A percentile compares a stretch with the other conserved stretches of the same genome.
Conservation (phyloP, 2,113 vertebrate species). For the Nerophis ophidion region DNA sequence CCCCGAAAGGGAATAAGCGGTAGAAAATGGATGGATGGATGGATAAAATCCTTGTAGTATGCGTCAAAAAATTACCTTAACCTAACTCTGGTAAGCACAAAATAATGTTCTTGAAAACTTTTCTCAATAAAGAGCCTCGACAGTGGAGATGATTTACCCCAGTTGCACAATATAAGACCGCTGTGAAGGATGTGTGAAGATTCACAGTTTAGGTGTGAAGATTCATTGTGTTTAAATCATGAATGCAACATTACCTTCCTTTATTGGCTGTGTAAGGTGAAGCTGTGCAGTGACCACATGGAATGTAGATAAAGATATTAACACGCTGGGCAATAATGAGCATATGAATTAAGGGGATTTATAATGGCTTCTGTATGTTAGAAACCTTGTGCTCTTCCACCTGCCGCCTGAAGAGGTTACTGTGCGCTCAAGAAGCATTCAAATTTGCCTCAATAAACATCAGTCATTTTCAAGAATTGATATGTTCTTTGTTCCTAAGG, state of each 20-base stretch:
- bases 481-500: too few species aligned
- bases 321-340: not conserved
- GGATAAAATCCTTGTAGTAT: slow-evolving; percentile 2
- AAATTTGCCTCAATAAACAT: too few species aligned
- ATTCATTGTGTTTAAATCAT: slow-evolving; percentile 38
- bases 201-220: slow-evolving; percentile 47
- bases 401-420: too few species aligned
- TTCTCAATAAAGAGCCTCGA: slow-evolving; percentile 3
- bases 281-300: slow-evolving; percentile 25
- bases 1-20: too few species aligned
- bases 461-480: too few species aligned
- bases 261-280: slow-evolving; percentile 26
- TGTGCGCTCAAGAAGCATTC: too few species aligned
- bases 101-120: slow-evolving; percentile 4
- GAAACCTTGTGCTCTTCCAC: too few species aligned
- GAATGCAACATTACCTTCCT: slow-evolving; percentile 27
- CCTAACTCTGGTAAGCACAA: not conserved
- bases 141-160: slow-evolving; percentile 25
- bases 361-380: too few species aligned
- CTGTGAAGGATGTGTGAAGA: slow-evolving; percentile 41
- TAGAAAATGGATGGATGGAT: too few species aligned
- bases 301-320: slow-evolving; percentile 12
- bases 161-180: slow-evolving; percentile 16
- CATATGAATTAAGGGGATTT: not conserved
- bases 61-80: not conserved